Conservation (phyloP, 2,113 vertebrate species). For the Neofelis nebulosa region DNA sequence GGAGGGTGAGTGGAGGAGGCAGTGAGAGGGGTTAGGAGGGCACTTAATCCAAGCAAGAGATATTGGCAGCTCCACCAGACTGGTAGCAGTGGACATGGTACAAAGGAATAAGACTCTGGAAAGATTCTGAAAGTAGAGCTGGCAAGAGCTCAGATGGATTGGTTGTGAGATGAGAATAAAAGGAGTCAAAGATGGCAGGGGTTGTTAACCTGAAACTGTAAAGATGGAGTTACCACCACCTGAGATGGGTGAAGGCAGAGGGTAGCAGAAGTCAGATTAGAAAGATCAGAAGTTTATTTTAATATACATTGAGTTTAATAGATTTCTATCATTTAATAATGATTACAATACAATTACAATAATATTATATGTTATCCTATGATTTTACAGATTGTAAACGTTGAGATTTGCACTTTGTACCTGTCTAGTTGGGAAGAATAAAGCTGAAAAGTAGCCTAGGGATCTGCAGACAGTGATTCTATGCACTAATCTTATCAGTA, state of each 20-base stretch:
- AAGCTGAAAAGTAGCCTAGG: not conserved
- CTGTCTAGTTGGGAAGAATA: not conserved
- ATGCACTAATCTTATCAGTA: constrained; percentile 11
- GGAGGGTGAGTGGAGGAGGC: not conserved
- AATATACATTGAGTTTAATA: not conserved
- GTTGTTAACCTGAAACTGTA: not conserved
- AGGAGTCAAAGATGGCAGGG: not conserved
- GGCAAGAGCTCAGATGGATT: not conserved
- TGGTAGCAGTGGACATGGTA: not conserved
- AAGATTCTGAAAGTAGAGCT: not conserved
- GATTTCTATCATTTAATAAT: not conserved
- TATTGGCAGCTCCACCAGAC: not conserved
- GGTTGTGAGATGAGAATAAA: not conserved
- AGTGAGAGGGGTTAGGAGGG: not conserved
- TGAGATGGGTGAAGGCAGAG: not conserved
- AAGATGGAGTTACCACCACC: not conserved
- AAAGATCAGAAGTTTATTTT: not conserved
- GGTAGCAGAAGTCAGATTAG: not conserved
- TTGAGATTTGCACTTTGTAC: not conserved
- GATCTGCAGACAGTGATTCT: not conserved
- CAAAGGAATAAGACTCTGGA: not conserved
- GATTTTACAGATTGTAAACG: not conserved
- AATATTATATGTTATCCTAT: not conserved
- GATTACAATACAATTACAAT: not conserved
- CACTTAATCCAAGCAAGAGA: not conserved